A percentile compares a stretch with the other conserved stretches of the same genome.
These are phyloP conservation scores for Malacoraja senta DNA, from an alignment of 2,797 vertebrate genomes.

Conservation along the genomic window DNA sequence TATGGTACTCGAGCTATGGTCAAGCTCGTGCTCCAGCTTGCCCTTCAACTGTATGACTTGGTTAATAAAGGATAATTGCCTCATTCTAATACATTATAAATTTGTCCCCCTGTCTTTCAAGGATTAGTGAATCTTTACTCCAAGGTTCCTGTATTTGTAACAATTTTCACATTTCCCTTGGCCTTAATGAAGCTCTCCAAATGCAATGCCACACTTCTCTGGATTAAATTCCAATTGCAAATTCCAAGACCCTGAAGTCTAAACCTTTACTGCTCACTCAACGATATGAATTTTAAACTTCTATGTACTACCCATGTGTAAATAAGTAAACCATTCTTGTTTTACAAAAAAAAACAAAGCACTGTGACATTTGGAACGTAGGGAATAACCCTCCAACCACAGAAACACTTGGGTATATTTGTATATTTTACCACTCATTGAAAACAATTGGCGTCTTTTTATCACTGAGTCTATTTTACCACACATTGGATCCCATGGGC, in stretches of 20 bases:
- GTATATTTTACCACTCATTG: background rate
- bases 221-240: background rate
- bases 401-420: background rate
- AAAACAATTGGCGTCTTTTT: background rate
- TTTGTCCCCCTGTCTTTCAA: background rate
- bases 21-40: background rate
- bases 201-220: background rate
- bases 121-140: background rate
- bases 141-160: background rate
- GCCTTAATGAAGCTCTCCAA: background rate
- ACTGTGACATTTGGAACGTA: background rate
- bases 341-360: background rate
- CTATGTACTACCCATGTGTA: background rate
- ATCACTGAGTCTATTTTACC: background rate
- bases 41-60: too few species aligned
- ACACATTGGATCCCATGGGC: background rate
- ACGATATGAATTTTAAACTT: background rate
- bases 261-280: background rate
- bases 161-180: background rate
- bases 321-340: background rate
- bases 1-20: background rate
- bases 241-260: background rate
- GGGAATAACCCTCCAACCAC: background rate
- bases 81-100: background rate
- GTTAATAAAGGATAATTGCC: background rate